Percentiles rank a stretch among this genome's conserved stretches.
These are phyloP conservation scores for Cinara cedri DNA, from an alignment of 2,888 invertebrate species.

Conservation along the genomic window DNA sequence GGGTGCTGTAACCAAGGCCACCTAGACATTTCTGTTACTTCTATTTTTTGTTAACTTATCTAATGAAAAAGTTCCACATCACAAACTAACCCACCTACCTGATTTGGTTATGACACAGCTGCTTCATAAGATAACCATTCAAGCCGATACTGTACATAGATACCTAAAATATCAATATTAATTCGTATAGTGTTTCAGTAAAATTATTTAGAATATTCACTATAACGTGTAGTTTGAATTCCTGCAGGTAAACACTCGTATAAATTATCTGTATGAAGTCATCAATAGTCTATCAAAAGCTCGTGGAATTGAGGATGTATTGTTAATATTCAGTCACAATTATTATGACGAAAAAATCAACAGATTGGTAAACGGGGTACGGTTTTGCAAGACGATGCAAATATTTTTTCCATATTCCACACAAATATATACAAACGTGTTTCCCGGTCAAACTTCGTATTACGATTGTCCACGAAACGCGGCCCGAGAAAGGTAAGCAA, in stretches of 20 bases:
- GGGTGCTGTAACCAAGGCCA: too few relatives aligned
- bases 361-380: slow-evolving; percentile 84
- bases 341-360: slow-evolving; percentile 92
- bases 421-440: slow-evolving; percentile 89
- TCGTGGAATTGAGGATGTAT: slow-evolving; percentile 82
- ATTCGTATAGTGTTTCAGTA: too few relatives aligned
- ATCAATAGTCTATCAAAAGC: slow-evolving; percentile 92
- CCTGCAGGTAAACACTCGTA: slow-evolving; percentile 87
- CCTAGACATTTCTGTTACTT: too few relatives aligned
- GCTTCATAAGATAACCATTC: too few relatives aligned
- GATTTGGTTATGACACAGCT: too few relatives aligned
- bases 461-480: slow-evolving; percentile 89
- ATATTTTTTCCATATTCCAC: slow-evolving; percentile 97
- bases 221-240: slow-evolving; percentile 60
- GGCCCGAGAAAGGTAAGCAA: slow-evolving; percentile 75
- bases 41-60: too few relatives aligned
- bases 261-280: slow-evolving; percentile 90
- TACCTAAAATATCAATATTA: too few relatives aligned
- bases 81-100: too few relatives aligned
- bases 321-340: slow-evolving; percentile 96
- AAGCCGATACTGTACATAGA: too few relatives aligned
- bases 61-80: too few relatives aligned
- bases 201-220: too few relatives aligned
- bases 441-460: slow-evolving; percentile 89
- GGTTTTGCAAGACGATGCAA: slow-evolving; percentile 95